Percentiles rank a stretch among this genome's conserved stretches.
Conservation (phyloP, 2,113 vertebrate genomes). For the Coryphaenoides rupestris region DNA sequence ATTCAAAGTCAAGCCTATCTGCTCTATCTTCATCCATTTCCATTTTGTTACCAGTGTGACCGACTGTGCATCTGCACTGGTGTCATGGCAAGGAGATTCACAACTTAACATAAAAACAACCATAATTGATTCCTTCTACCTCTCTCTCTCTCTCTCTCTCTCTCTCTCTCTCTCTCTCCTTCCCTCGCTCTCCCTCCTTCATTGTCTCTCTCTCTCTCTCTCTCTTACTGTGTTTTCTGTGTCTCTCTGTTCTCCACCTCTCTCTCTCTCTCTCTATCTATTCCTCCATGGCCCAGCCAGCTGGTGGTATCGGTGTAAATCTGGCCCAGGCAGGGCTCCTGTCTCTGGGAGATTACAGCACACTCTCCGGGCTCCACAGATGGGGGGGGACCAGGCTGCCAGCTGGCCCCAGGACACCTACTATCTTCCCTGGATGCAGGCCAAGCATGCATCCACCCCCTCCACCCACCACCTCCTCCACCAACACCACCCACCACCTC, state of each 20-base stretch:
- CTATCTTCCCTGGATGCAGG: constrained; percentile 62
- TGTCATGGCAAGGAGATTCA: no score
- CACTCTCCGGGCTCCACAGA: constrained; percentile 76
- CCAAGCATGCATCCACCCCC: no score
- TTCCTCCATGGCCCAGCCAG: constrained; percentile 43
- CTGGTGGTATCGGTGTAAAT: constrained; percentile 74
- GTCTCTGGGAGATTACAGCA: constrained; percentile 73
- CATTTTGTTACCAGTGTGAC: no score
- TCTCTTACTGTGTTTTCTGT: constrained; percentile 34
- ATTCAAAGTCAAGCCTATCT: no score
- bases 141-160: background rate
- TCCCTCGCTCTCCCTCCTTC: background rate
- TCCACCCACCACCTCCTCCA: no score
- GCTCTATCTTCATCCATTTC: no score
- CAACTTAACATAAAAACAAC: no score
- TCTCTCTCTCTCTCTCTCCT: background rate
- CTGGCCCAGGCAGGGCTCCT: constrained; percentile 60
- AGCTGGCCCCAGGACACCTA: constrained; percentile 76
- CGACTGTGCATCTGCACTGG: no score
- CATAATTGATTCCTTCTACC: background rate
- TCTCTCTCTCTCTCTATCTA: background rate
- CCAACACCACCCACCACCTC: no score
- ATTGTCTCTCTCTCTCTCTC: constrained; percentile 48
- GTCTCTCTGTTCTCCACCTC: constrained; percentile 20
- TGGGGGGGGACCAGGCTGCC: constrained; percentile 69